phyloP scores from a whole-genome alignment of 2,888 invertebrate species.

The Cataglyphis cursor region DNA sequence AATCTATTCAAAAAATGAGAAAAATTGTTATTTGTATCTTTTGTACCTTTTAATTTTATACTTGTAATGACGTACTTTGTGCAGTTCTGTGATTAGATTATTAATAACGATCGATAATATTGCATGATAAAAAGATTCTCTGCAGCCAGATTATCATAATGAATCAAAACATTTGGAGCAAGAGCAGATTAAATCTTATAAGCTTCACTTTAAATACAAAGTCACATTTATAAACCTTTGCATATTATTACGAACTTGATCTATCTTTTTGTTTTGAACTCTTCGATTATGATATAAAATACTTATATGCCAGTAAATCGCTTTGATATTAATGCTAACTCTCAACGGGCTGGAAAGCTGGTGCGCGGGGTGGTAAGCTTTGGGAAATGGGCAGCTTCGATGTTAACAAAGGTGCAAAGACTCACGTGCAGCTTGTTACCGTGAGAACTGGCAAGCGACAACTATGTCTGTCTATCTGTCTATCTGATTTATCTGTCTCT shows the following conservation, averaged over 20 bases:
- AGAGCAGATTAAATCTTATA: background rate
- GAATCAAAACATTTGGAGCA: background rate
- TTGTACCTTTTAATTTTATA: background rate
- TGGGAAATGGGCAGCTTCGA: slow-evolving; percentile 47
- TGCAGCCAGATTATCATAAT: slow-evolving; percentile 3
- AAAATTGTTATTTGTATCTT: background rate
- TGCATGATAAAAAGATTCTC: background rate
- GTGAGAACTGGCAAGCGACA: slow-evolving; percentile 58
- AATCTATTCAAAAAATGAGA: background rate
- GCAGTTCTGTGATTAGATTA: background rate
- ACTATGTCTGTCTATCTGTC: slow-evolving; percentile 27
- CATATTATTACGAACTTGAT: background rate
- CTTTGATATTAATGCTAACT: slow-evolving; percentile 20
- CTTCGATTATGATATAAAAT: background rate
- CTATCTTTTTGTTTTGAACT: slow-evolving; percentile 7
- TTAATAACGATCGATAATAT: slow-evolving; percentile 1
- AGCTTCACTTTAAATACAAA: background rate
- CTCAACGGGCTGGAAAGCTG: slow-evolving; percentile 1
- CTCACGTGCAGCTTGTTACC: slow-evolving; percentile 61
- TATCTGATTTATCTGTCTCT: slow-evolving; percentile 28
- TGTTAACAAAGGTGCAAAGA: slow-evolving; percentile 27
- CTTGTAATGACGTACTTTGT: no score
- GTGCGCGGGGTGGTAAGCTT: slow-evolving; percentile 33
- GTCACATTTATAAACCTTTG: background rate
- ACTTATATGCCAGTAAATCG: slow-evolving; percentile 1